Percentiles rank a stretch among this genome's conserved stretches.
Evolutionary conservation across 2,888 invertebrate genomes (phyloP).

Genomic region (Syrphus vitripennis): DNA sequence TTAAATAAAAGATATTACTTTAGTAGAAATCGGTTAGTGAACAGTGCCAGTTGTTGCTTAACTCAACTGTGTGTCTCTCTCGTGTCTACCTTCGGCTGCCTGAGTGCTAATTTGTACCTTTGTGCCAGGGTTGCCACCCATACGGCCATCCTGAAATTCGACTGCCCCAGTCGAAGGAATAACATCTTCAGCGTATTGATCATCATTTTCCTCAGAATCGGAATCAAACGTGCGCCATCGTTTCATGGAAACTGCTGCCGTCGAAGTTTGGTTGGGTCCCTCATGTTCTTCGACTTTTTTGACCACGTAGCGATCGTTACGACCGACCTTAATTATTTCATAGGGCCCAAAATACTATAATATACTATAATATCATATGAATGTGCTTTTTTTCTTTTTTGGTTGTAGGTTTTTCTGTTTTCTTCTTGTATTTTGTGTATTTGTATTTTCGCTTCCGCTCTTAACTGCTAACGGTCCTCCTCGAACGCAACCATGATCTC

Average conservation of each 20-base stretch:
- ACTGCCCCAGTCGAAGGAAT: conserved; percentile 29
- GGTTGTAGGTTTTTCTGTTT: conserved; percentile 18
- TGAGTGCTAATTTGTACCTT: background rate
- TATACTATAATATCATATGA: conserved; percentile 39
- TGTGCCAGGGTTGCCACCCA: no score
- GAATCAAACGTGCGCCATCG: conserved; percentile 30
- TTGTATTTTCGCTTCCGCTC: conserved; percentile 64
- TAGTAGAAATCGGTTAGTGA: background rate
- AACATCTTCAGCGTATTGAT: background rate
- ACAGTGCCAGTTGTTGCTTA: background rate
- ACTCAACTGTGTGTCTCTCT: background rate
- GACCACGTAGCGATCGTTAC: conserved; percentile 33
- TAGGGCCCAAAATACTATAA: conserved; percentile 58
- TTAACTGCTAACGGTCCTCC: conserved; percentile 29
- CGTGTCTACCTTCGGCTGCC: background rate
- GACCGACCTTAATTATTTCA: conserved; percentile 16
- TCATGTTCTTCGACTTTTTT: conserved; percentile 27
- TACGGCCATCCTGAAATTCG: conserved; percentile 33
- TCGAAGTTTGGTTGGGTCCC: conserved; percentile 32
- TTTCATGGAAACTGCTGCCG: conserved; percentile 37
- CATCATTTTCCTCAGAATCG: conserved; percentile 8
- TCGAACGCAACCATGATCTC: conserved; percentile 31
- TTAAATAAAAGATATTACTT: background rate
- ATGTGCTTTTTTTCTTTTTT: background rate
- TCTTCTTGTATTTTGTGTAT: conserved; percentile 48